Conservation (phyloP, 2,797 vertebrate species). For the Leptoclinus maculatus region DNA sequence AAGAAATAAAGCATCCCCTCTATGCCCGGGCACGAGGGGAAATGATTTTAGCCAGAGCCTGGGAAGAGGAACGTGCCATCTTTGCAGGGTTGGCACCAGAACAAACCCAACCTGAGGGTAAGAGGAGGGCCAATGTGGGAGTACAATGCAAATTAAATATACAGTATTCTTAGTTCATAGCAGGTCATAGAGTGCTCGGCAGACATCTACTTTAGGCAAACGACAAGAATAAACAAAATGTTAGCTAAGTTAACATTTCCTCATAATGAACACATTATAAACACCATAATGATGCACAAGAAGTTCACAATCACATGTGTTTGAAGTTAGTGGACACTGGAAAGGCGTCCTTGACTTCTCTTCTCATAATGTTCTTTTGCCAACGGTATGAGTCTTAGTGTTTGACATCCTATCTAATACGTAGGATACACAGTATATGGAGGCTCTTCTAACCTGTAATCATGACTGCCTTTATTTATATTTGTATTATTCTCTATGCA, state of each 20-base stretch:
- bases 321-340: too few species aligned
- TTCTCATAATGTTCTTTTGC: neutral
- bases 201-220: neutral
- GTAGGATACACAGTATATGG: neutral
- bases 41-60: conserved; percentile 7
- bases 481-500: neutral
- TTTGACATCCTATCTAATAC: neutral
- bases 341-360: neutral
- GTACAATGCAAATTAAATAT: neutral
- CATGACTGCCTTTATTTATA: neutral
- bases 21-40: neutral
- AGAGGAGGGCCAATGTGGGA: conserved; percentile 6
- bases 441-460: neutral
- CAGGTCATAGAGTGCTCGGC: neutral
- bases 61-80: conserved; percentile 12
- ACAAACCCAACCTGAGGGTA: conserved; percentile 11
- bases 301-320: too few species aligned
- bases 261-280: too few species aligned
- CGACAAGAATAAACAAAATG: neutral
- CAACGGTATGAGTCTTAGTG: neutral
- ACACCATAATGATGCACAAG: too few species aligned
- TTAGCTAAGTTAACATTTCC: too few species aligned
- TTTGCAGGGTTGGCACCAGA: conserved; percentile 17
- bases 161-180: neutral
- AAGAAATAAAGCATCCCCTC: neutral